Evolutionary conservation across 2,113 vertebrate species (phyloP).

Genomic region (Sula dactylatra): DNA sequence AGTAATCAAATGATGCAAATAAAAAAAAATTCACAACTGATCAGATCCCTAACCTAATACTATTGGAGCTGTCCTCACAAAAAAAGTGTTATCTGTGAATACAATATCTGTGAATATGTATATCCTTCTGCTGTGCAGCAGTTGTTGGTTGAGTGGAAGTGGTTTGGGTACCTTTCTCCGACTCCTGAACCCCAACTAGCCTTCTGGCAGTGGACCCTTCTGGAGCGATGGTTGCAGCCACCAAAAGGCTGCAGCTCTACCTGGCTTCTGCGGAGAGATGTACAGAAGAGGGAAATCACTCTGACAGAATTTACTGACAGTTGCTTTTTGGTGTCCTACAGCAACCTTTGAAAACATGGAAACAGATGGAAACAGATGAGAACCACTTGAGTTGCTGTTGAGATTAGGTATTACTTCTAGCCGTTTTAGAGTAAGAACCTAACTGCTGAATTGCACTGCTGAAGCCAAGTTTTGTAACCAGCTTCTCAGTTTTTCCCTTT

Average conservation of each 20-base stretch:
- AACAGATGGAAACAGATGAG: rapidly evolving
- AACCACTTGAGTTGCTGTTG: rapidly evolving
- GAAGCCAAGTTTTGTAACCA: neutral
- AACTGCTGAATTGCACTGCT: neutral
- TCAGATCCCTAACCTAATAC: neutral
- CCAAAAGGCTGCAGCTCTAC: neutral
- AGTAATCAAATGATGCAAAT: neutral
- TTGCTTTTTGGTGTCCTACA: neutral
- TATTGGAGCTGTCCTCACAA: neutral
- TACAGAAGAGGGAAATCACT: rapidly evolving
- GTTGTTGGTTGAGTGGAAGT: rapidly evolving
- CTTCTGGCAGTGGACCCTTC: neutral
- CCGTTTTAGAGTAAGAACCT: neutral
- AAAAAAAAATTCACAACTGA: neutral
- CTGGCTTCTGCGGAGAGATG: no score
- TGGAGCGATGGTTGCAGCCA: neutral
- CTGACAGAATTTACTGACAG: neutral
- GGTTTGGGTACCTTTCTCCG: neutral
- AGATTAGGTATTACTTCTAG: neutral
- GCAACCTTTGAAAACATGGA: neutral
- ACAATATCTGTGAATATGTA: rapidly evolving
- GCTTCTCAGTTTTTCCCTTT: neutral
- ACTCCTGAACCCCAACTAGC: rapidly evolving
- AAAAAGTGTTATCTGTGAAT: neutral
- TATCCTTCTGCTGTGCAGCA: neutral